Evolutionary conservation across 2,113 vertebrate genomes (phyloP), one percentile per base, ranked within the genome.

Genomic region (Puntigrus tetrazona): DNA sequence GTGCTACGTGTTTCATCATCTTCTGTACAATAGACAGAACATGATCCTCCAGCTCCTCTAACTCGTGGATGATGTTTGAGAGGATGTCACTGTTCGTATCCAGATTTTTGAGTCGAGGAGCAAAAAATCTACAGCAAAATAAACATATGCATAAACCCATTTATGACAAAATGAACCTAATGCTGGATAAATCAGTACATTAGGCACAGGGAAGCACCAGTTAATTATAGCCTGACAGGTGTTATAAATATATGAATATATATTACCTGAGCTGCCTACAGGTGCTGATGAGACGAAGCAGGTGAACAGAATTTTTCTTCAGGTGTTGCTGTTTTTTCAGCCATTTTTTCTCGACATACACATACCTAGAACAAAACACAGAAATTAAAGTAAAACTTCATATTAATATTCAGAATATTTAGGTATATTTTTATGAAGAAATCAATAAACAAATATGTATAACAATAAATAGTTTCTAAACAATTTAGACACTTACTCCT

Each of bases 231-330:
- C 61, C 63, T 14, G 7, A 59, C 22, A 38, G 11, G 55, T 59
- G 8, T 38, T 11, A 38, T 36, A 13, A n/a, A 70, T 5, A 1
- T 34, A 9, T 34, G 4, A 34, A 4, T 67, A 0, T 20, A 34
- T 67, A 89, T 89, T 47, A 93, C 92, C 84, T 88, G 80, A 93
- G 84, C 43, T 91, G 45, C 47, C 59, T 82, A 36, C 89, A 94
- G 16, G 86, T 89, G 47, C 74, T 90, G 73, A 92, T 70, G 59
- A 85, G 83, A 78, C 88, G 88, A 69, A 91, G 84, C 82, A 90
- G 85, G 57, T 82, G 10, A 2, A 83, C 67, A 3, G 11, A 85
- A 77, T 84, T 77, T 45, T 63, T 61, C 20, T 80, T 7, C 63
- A 45, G 34, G 16, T 0, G n/a, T 55, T 41, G 34, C 27, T 34